Conservation (phyloP, 2,113 vertebrate genomes). For the Sphaerodactylus townsendi region DNA sequence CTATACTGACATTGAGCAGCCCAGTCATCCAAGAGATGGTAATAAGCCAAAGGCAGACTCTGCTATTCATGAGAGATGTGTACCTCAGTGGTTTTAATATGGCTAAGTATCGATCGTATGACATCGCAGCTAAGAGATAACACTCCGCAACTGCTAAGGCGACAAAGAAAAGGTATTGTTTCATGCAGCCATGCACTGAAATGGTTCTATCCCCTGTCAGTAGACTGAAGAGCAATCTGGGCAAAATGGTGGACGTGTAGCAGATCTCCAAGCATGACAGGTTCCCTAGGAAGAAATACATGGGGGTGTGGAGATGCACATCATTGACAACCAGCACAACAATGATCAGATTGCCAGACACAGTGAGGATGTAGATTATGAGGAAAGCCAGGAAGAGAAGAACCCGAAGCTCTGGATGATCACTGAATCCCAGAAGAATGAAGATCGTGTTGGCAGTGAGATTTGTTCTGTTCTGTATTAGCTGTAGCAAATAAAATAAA, state of each 20-base stretch:
- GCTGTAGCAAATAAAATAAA: neutral
- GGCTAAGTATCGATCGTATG: constrained; percentile 16
- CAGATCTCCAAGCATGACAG: constrained; percentile 15
- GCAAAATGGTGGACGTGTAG: neutral
- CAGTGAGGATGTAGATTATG: neutral
- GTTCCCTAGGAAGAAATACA: constrained; percentile 17
- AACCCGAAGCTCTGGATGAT: neutral
- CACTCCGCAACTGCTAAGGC: neutral
- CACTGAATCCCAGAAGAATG: constrained; percentile 7
- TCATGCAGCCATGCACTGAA: neutral
- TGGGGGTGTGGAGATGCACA: neutral
- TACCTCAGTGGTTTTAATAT: constrained; percentile 7
- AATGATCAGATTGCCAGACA: neutral
- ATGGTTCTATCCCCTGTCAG: neutral
- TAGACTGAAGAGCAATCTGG: neutral
- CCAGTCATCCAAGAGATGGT: neutral
- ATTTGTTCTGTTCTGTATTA: neutral
- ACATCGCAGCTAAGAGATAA: constrained; percentile 19
- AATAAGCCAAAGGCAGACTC: neutral
- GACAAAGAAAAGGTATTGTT: constrained; percentile 18
- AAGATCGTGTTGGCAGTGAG: neutral
- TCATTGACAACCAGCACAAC: neutral
- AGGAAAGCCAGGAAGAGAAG: constrained; percentile 3
- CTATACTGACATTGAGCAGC: neutral
- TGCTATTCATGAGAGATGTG: neutral